Conservation (phyloP, 2,113 vertebrate genomes). For the Crotalus tigris region DNA sequence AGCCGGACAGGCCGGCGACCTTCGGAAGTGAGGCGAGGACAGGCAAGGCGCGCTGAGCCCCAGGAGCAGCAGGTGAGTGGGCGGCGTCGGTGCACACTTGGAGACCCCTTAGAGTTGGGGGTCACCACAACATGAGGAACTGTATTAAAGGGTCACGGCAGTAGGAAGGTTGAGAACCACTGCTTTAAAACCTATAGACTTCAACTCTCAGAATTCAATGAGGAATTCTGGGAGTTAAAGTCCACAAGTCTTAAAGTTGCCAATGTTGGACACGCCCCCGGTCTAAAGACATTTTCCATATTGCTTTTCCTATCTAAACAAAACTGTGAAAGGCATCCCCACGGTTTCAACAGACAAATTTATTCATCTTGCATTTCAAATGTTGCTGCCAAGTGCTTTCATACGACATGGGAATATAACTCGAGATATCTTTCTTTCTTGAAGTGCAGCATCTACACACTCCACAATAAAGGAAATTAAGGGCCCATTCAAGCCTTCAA, state of each 20-base stretch:
- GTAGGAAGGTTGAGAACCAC: too few species aligned
- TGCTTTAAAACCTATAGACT: not conserved
- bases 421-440: not conserved
- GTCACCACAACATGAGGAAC: too few species aligned
- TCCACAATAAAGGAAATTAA: not conserved
- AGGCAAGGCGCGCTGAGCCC: too few species aligned
- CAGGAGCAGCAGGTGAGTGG: too few species aligned
- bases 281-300: not conserved
- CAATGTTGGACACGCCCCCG: not conserved
- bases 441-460: not conserved
- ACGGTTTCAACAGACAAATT: not conserved
- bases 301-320: not conserved
- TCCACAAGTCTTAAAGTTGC: not conserved
- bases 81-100: too few species aligned
- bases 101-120: too few species aligned
- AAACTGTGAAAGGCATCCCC: conserved; percentile 15
- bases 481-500: not conserved
- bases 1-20: too few species aligned
- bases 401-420: not conserved
- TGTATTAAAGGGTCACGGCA: too few species aligned
- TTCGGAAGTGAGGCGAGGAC: too few species aligned
- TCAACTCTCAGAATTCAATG: not conserved
- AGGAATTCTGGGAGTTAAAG: not conserved
- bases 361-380: conserved; percentile 4
- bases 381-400: not conserved